Evolutionary conservation across 2,888 invertebrate species (phyloP).

Genomic region (Gastrophysa polygoni): DNA sequence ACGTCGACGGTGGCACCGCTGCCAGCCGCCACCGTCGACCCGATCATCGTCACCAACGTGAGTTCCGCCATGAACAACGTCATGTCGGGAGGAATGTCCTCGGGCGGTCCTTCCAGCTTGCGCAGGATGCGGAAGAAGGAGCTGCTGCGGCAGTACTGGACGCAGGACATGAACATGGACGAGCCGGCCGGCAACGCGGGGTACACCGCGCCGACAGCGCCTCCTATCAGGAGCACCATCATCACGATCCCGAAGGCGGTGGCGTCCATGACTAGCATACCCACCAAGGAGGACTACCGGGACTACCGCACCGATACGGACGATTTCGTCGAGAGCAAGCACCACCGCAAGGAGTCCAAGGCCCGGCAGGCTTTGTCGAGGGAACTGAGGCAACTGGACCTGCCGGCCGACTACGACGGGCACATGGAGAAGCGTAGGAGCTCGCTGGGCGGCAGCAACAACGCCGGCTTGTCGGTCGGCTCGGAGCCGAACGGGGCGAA

Average conservation of each 20-base stretch:
- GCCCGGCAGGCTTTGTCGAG: slow-evolving; percentile 62
- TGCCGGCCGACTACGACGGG: slow-evolving; percentile 65
- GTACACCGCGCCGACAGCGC: slow-evolving; percentile 64
- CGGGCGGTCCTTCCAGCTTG: slow-evolving; percentile 73
- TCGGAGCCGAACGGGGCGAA: slow-evolving; percentile 44
- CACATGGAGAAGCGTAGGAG: slow-evolving; percentile 61
- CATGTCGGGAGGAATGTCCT: slow-evolving; percentile 41
- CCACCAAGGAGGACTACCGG: slow-evolving; percentile 84
- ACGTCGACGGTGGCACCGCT: slow-evolving; percentile 65
- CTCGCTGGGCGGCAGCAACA: slow-evolving; percentile 54
- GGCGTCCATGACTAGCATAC: slow-evolving; percentile 86
- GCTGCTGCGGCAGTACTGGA: slow-evolving; percentile 81
- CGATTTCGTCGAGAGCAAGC: slow-evolving; percentile 69
- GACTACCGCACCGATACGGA: slow-evolving; percentile 57
- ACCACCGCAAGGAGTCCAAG: slow-evolving; percentile 65
- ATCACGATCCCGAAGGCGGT: slow-evolving; percentile 89
- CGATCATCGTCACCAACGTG: slow-evolving; percentile 56
- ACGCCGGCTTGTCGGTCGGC: too few relatives aligned
- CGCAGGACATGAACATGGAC: slow-evolving; percentile 86
- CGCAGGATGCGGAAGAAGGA: slow-evolving; percentile 91
- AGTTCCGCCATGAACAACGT: slow-evolving; percentile 59
- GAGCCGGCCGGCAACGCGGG: slow-evolving; percentile 67
- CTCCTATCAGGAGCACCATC: slow-evolving; percentile 70
- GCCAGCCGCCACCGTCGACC: slow-evolving; percentile 64
- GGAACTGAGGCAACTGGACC: slow-evolving; percentile 69